Evolutionary conservation across 2,113 vertebrate species (phyloP).

Genomic region (Bubalus kerabau): DNA sequence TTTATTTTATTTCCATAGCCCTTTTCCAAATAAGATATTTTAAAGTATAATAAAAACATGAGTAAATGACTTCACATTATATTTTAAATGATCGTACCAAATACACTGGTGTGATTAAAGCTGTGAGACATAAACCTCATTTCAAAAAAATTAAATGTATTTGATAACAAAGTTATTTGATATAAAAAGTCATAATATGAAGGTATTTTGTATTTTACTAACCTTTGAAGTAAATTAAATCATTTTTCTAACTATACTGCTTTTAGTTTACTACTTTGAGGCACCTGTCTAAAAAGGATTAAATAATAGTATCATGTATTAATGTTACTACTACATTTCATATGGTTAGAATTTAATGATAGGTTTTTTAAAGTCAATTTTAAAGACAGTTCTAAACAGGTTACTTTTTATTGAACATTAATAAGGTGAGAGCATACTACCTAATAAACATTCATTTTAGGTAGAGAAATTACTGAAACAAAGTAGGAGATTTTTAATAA

Average conservation of each 20-base stretch:
- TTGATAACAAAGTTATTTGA: neutral
- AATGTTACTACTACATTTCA: neutral
- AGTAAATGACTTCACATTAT: neutral
- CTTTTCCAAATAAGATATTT: conserved; percentile 4
- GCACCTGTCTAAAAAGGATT: neutral
- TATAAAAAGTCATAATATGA: neutral
- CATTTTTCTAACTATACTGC: neutral
- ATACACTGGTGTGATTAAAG: neutral
- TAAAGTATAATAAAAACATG: neutral
- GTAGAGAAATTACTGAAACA: neutral
- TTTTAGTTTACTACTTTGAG: conserved; percentile 6
- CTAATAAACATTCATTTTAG: neutral
- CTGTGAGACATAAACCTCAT: neutral
- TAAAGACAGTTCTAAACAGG: neutral
- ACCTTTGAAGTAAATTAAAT: neutral
- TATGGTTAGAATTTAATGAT: neutral
- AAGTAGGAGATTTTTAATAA: neutral
- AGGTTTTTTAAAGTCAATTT: neutral
- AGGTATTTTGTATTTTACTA: neutral
- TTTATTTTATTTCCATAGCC: neutral
- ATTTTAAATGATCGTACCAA: neutral
- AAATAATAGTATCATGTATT: neutral
- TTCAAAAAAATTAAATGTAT: conserved; percentile 35
- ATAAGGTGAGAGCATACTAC: neutral
- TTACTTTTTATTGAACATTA: neutral